A percentile compares a stretch with the other conserved stretches of the same genome.
phyloP scores from a whole-genome alignment of 2,797 vertebrate genomes.

The Danio albolineatus region DNA sequence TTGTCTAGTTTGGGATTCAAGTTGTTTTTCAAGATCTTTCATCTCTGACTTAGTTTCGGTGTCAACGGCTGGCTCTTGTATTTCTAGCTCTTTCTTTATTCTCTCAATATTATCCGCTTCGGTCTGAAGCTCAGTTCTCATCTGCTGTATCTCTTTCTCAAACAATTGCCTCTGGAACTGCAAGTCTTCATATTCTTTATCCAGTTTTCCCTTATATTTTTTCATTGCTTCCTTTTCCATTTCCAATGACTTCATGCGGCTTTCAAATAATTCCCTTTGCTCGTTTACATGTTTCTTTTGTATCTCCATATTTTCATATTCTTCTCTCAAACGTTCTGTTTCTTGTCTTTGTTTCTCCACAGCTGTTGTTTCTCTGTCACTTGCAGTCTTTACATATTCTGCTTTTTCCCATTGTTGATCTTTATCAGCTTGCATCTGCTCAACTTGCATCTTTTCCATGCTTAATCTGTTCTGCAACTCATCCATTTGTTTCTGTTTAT shows the following conservation, averaged over 20 bases:
- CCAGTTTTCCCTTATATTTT: background rate
- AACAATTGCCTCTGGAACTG: constrained; percentile 16
- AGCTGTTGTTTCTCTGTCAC: background rate
- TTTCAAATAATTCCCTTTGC: constrained; percentile 20
- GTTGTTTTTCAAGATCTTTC: constrained; percentile 29
- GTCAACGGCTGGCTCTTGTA: constrained; percentile 8
- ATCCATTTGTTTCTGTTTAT: constrained; percentile 26
- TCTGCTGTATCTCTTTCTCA: constrained; percentile 15
- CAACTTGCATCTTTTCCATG: constrained; percentile 17
- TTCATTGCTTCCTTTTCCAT: constrained; percentile 5
- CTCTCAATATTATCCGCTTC: constrained; percentile 18
- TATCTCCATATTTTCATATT: constrained; percentile 25
- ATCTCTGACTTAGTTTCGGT: constrained; percentile 24
- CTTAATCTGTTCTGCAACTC: constrained; percentile 2
- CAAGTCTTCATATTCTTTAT: background rate
- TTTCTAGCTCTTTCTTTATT: constrained; percentile 31
- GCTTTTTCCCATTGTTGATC: constrained; percentile 1
- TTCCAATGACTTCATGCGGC: constrained; percentile 15
- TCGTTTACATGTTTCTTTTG: constrained; percentile 3
- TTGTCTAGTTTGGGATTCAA: constrained; percentile 18
- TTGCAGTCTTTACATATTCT: background rate
- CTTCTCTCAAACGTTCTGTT: constrained; percentile 9
- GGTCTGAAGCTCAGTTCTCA: constrained; percentile 13
- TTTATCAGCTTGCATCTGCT: constrained; percentile 31
- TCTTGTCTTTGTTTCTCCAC: constrained; percentile 6